Conservation (phyloP, 2,888 invertebrate species). For the Polydrusus cervinus region DNA sequence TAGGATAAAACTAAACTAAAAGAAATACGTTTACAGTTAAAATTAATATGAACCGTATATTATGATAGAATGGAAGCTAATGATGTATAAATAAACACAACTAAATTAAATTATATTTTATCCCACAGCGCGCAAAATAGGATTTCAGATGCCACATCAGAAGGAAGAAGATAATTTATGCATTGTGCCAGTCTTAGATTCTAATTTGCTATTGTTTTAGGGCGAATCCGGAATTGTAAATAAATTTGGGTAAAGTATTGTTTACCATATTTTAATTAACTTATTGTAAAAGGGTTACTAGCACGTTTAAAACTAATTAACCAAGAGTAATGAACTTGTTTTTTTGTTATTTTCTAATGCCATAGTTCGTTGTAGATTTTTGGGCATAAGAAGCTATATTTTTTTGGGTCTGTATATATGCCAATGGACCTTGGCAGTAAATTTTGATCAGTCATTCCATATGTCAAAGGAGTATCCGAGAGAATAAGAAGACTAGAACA, state of each 20-base stretch:
- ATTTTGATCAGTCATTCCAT: no score
- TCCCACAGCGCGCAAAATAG: not conserved
- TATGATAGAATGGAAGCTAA: not conserved
- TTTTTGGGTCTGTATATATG: no score
- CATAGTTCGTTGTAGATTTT: no score
- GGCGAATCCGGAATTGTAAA: not conserved
- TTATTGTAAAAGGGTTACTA: not conserved
- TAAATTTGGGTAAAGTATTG: not conserved
- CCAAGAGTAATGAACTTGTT: not conserved
- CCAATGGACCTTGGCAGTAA: no score
- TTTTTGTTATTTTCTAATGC: no score
- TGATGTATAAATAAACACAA: not conserved
- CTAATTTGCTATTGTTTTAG: constrained; percentile 3
- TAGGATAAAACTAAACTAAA: no score
- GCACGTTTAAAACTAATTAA: not conserved
- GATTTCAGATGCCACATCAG: not conserved
- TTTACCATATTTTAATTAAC: not conserved
- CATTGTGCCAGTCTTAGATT: constrained; percentile 1
- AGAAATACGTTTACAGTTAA: no score
- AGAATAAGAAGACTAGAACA: no score
- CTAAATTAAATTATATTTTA: constrained; percentile 15
- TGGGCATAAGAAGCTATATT: no score
- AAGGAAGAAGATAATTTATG: constrained; percentile 5
- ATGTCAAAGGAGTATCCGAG: no score
- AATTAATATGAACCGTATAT: not conserved